These are phyloP conservation scores for Pandemis heparana DNA, from an alignment of 2,888 invertebrate genomes.

Conservation along the genomic window DNA sequence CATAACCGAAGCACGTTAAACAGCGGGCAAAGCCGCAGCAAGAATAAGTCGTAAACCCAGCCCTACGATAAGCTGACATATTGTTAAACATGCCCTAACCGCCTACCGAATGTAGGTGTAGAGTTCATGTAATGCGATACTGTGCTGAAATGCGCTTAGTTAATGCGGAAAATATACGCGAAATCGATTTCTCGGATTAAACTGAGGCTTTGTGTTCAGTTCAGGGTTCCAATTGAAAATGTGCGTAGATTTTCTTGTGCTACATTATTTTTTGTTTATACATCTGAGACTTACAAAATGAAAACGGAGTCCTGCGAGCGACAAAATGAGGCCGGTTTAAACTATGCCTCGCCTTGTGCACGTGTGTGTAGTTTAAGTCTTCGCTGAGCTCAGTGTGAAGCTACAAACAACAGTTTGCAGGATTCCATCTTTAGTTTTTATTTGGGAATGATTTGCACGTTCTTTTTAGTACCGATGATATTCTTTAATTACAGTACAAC, in stretches of 20 bases:
- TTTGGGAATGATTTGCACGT: too few species aligned
- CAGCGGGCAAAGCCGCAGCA: constrained; percentile 52
- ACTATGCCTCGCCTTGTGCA: too few species aligned
- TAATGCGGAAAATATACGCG: constrained; percentile 34
- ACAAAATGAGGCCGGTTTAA: too few species aligned
- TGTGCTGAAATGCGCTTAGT: constrained; percentile 32
- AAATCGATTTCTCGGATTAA: constrained; percentile 25
- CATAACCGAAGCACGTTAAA: constrained; percentile 54
- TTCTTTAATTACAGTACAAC: too few species aligned
- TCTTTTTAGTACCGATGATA: too few species aligned
- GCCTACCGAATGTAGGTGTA: constrained; percentile 44
- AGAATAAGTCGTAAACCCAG: constrained; percentile 69
- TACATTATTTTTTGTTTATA: background rate
- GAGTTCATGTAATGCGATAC: constrained; percentile 53
- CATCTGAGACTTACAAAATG: too few species aligned
- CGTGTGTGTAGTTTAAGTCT: too few species aligned
- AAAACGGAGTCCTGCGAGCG: too few species aligned
- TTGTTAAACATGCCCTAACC: constrained; percentile 66
- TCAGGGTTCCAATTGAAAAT: constrained; percentile 6
- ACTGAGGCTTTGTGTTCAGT: constrained; percentile 28
- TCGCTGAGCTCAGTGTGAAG: too few species aligned
- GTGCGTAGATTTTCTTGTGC: background rate
- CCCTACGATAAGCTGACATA: constrained; percentile 68
- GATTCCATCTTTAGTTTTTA: too few species aligned
- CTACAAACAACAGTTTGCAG: too few species aligned